Percentiles rank a stretch among this genome's conserved stretches.
Evolutionary conservation across 2,113 vertebrate species (phyloP).

Genomic region (Cyprinodon variegatus): DNA sequence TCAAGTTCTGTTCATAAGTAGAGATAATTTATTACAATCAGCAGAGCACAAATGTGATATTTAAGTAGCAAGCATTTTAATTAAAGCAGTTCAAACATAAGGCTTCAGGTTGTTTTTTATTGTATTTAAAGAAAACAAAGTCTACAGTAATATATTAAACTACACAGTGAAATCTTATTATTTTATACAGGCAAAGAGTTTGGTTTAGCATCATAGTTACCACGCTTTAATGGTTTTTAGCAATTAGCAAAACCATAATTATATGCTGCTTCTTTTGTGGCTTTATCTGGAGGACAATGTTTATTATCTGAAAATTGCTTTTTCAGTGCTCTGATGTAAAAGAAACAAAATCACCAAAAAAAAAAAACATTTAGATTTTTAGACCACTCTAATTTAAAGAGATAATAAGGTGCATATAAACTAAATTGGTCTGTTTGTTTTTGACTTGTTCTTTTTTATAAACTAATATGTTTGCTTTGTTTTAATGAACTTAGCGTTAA

Average conservation of each 20-base stretch:
- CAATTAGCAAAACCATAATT: slow-evolving; percentile 74
- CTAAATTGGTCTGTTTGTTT: background rate
- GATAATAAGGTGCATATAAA: background rate
- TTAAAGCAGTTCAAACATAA: slow-evolving; percentile 62
- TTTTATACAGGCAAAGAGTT: slow-evolving; percentile 67
- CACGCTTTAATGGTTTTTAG: slow-evolving; percentile 56
- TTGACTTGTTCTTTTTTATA: background rate
- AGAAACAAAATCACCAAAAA: slow-evolving; percentile 4
- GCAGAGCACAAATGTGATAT: slow-evolving; percentile 54
- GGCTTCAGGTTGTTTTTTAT: slow-evolving; percentile 65
- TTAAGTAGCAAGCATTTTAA: slow-evolving; percentile 64
- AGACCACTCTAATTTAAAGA: background rate
- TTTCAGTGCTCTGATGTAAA: slow-evolving; percentile 16
- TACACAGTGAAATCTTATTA: slow-evolving; percentile 65
- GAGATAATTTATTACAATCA: slow-evolving; percentile 9
- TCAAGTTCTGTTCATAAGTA: slow-evolving; percentile 42
- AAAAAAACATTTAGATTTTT: slow-evolving; percentile 6
- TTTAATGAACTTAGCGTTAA: too few relatives aligned
- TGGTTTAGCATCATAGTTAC: slow-evolving; percentile 55
- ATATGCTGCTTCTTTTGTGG: slow-evolving; percentile 56
- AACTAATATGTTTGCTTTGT: too few relatives aligned
- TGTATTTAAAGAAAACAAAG: slow-evolving; percentile 60
- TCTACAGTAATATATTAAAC: slow-evolving; percentile 58
- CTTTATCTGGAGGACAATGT: slow-evolving; percentile 50
- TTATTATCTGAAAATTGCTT: slow-evolving; percentile 24